Base-by-base conservation (phyloP, 2,888 invertebrate genomes). In the Trachelus stipa region DNA sequence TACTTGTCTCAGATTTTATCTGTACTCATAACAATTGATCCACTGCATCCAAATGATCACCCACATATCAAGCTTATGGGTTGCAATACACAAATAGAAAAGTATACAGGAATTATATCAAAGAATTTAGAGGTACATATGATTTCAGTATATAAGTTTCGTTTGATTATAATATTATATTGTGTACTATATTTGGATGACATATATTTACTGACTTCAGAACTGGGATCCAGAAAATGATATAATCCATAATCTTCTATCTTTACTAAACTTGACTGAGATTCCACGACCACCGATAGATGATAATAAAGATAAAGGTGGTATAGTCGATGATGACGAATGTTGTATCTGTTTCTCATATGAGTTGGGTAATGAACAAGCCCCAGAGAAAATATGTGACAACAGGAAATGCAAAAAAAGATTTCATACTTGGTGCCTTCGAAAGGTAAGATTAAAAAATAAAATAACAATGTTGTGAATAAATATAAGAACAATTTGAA, bases 281-380 rank as follows among this genome's bases (percentile, higher is more conserved):
- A 89, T 91, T 81, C 90, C 90, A 11, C 81, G 79, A 78, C 83
- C 82, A 23, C 79, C 84, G 73, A 35, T 56, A 4, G 69, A 80
- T 4, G 74, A 81, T 37, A 74, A 34, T n/a, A 9, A 73, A 3
- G 30, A 80, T 12, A 76, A 83, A 30, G 79, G 81, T 73, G 87
- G 82, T 9, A 83, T 88, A 40, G 83, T 90, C 68, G 76, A 81
- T 12, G 90, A 89, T 68, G 86, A 88, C 35, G 91, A 91, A 77
- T 91, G 91, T 76, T 89, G 88, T 76, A 91, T 91, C 82, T 91
- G 91, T 79, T 91, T 87, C 69, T 86, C 84, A 11, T 76, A 86
- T 74, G 86, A 89, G 79, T 81, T 85, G n/a, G 89, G 89, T 0
- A 79, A 80, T 73, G 82, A 83, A 40, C 76, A 81, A 73, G 78